These are phyloP conservation scores for Tachina fera DNA, from an alignment of 2,888 invertebrate species.

Conservation along the genomic window DNA sequence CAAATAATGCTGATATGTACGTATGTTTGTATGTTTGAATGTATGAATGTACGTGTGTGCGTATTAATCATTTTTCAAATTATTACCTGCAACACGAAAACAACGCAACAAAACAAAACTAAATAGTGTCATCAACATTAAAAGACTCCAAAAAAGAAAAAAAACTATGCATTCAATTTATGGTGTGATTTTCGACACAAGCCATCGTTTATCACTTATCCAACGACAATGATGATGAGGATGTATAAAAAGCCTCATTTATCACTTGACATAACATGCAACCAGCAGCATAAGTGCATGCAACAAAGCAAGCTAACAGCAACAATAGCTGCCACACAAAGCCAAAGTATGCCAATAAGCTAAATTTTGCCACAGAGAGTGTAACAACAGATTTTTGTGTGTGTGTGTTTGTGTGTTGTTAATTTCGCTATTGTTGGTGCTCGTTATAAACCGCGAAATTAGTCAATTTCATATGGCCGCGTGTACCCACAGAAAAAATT, in stretches of 20 bases:
- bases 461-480: slow-evolving; percentile 70
- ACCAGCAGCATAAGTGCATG: slow-evolving; percentile 62
- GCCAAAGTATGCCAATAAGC: slow-evolving; percentile 69
- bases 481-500: slow-evolving; percentile 59
- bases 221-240: slow-evolving; percentile 57
- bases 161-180: slow-evolving; percentile 59
- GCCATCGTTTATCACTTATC: slow-evolving; percentile 71
- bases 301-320: slow-evolving; percentile 28
- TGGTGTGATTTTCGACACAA: slow-evolving; percentile 64
- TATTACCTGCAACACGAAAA: slow-evolving; percentile 57
- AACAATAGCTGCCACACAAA: slow-evolving; percentile 52
- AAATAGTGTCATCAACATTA: slow-evolving; percentile 64
- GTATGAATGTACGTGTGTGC: background rate
- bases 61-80: slow-evolving; percentile 59
- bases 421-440: slow-evolving; percentile 25
- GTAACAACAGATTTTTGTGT: slow-evolving; percentile 39
- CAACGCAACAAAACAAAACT: slow-evolving; percentile 26
- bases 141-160: slow-evolving; percentile 25
- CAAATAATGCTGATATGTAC: background rate
- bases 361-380: slow-evolving; percentile 58
- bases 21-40: no score
- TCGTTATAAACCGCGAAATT: slow-evolving; percentile 68
- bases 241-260: slow-evolving; percentile 68
- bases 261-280: slow-evolving; percentile 67
- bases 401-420: background rate